Conservation (phyloP, 2,113 vertebrate genomes). For the Muscicapa adusta region DNA sequence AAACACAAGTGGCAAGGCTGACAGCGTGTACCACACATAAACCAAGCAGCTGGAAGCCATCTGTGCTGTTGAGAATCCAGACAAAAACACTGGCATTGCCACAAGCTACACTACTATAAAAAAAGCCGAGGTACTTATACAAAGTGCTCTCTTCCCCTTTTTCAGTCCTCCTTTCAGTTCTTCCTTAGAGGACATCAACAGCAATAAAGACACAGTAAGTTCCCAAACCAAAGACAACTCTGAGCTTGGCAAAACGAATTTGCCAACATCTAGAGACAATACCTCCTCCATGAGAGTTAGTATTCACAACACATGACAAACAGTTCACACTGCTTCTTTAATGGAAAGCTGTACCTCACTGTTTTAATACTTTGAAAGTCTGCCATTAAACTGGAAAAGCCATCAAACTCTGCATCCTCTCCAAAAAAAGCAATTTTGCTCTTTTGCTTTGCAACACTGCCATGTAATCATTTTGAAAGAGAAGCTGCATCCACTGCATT, state of each 20-base stretch:
- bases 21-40: fast-evolving
- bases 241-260: background rate
- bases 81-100: background rate
- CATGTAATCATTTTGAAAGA: background rate
- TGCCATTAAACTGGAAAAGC: background rate
- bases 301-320: background rate
- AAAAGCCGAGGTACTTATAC: background rate
- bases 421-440: background rate
- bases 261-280: background rate
- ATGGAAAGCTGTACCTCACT: background rate
- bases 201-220: background rate
- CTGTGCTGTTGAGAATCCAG: background rate
- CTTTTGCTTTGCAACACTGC: background rate
- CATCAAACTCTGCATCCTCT: background rate
- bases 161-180: background rate
- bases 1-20: background rate
- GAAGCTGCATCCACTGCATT: background rate
- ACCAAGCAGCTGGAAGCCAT: background rate
- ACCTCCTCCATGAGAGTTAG: background rate
- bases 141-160: background rate
- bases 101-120: background rate
- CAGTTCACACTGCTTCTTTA: background rate
- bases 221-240: background rate
- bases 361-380: background rate
- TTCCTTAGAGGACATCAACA: background rate